Conservation (phyloP, 2,888 invertebrate genomes). For the Lagria hirta region DNA sequence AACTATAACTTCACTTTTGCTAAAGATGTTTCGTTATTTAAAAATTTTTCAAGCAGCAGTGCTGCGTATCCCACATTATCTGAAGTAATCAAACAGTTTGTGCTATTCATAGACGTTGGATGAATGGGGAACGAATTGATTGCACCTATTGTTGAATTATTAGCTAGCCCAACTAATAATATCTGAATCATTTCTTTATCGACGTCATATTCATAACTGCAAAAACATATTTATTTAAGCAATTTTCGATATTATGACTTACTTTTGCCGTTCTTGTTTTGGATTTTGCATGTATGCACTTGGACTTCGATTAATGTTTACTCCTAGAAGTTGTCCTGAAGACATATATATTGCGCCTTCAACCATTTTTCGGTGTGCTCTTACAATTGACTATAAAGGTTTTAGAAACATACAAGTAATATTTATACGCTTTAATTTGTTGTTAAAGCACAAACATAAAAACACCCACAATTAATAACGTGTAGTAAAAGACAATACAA, state of each 20-base stretch:
- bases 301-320: slow-evolving; percentile 90
- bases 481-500: too few relatives aligned
- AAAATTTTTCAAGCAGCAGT: slow-evolving; percentile 74
- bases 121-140: slow-evolving; percentile 96
- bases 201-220: slow-evolving; percentile 71
- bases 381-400: slow-evolving; percentile 75
- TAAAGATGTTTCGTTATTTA: slow-evolving; percentile 69
- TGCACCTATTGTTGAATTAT: slow-evolving; percentile 68
- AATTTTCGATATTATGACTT: slow-evolving; percentile 44
- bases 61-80: slow-evolving; percentile 94
- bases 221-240: too few relatives aligned
- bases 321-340: slow-evolving; percentile 70
- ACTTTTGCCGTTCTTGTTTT: slow-evolving; percentile 73
- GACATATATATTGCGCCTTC: slow-evolving; percentile 71
- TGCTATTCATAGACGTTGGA: slow-evolving; percentile 94
- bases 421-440: too few relatives aligned
- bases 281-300: slow-evolving; percentile 85
- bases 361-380: slow-evolving; percentile 72
- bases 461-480: too few relatives aligned
- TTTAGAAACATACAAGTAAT: too few relatives aligned
- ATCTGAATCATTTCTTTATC: slow-evolving; percentile 84
- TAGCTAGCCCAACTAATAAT: slow-evolving; percentile 64
- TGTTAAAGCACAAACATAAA: too few relatives aligned
- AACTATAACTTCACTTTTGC: slow-evolving; percentile 66
- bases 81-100: slow-evolving; percentile 81